A percentile compares a stretch with the other conserved stretches of the same genome.
Conservation (phyloP, 92 coral and sea anemone species). For the Phymanthus crucifer region DNA sequence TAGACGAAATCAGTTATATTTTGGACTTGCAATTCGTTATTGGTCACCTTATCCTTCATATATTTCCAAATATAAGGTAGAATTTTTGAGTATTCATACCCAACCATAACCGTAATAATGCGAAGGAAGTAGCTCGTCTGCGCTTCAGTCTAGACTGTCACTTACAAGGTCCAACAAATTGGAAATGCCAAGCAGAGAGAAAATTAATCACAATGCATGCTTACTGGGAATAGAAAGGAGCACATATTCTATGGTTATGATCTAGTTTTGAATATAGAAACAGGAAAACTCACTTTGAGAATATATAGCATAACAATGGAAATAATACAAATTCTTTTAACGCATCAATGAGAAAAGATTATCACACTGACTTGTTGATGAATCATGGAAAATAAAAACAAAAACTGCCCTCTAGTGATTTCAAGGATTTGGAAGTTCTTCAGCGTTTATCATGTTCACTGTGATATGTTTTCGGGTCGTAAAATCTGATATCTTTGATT, state of each 20-base stretch:
- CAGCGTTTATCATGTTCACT: conserved; percentile 1
- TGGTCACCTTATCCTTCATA: background rate
- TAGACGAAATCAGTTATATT: background rate
- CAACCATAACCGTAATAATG: conserved; percentile 15
- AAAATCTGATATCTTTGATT: conserved; percentile 14
- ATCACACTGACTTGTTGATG: conserved; percentile 14
- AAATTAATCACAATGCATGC: conserved; percentile 29
- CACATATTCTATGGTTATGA: background rate
- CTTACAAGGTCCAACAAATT: conserved; percentile 18
- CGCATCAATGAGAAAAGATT: conserved; percentile 15
- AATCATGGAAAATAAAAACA: conserved; percentile 12
- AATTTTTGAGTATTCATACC: conserved; percentile 19
- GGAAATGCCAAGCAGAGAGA: conserved; percentile 13
- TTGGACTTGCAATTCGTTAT: background rate
- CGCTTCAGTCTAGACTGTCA: conserved; percentile 40
- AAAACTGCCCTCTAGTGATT: background rate
- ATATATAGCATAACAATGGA: conserved; percentile 7
- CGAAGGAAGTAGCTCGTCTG: conserved; percentile 20
- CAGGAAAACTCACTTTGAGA: conserved; percentile 9
- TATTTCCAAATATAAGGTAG: background rate
- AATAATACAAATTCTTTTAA: conserved; percentile 11
- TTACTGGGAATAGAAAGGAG: background rate
- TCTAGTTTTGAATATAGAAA: conserved; percentile 4
- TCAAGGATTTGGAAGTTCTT: background rate
- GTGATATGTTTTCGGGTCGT: conserved; percentile 1